Evolutionary conservation across 2,888 invertebrate genomes (phyloP), one percentile per base, ranked within the genome.

Genomic region (Caenorhabditis plicata): DNA sequence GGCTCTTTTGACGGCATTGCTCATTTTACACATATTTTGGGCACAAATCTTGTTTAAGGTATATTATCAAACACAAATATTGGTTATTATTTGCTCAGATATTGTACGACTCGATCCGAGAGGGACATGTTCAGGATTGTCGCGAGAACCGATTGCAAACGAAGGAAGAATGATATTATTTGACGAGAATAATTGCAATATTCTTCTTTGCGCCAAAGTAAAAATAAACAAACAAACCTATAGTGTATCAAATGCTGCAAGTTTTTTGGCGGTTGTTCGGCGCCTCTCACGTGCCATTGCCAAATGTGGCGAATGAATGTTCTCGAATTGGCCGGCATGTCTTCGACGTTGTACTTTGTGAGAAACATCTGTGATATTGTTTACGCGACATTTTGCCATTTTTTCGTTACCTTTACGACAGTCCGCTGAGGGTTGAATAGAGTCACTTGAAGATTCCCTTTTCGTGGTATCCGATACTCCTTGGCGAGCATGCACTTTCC

Each of bases 251-350:
- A 19, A 35, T 45, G 20, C 11, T 42, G 31, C 13, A 42, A 31
- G 22, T 31, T 27, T 31, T 42, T 42, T 20, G 42, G 20, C n/a
- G 11, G 26, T 27, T 40, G 27, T 8, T 20, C 22, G 19, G 19
- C 20, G 7, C 15, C 13, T 20, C 9, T 15, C 13, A 23, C 45
- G 22, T 45, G 17, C 45, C 45, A 45, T 25, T 36, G 15, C 45
- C 45, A 45, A 33, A 45, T 26, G 27, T 45, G 45, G 22, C 45
- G n/a, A 11, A 45, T 45, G 27, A 45, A 45, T 11, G 35, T 45
- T 19, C 27, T 45, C 20, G 45, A 33, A 45, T 45, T 33, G 2
- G 45, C 13, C 4, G 45, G 45, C 33, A 45, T 45, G 20, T 45
- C 33, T 33, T 45, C 45, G 17, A 45, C 35, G 20, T 45, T 23